Evolutionary conservation across 2,888 invertebrate species (phyloP), one percentile per base, ranked within the genome.

Genomic region (Bedellia somnulentella): DNA sequence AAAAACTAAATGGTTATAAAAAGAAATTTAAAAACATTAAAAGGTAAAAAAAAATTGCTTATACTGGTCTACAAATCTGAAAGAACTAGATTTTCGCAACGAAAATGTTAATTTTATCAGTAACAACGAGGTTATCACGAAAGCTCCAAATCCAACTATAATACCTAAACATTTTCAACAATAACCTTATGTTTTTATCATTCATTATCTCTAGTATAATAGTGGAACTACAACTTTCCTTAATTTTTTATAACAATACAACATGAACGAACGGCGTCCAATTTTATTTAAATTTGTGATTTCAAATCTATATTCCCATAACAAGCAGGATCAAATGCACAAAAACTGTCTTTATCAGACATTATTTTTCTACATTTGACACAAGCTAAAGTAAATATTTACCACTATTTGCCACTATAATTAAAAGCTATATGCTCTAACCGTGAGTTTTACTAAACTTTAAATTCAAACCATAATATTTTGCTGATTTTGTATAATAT

Each of bases 361-460:
- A n/a, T n/a, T n/a, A n/a, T n/a, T n/a, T n/a, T n/a, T n/a, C n/a
- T n/a, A n/a, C n/a, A n/a, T n/a, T n/a, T n/a, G n/a, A n/a, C n/a
- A n/a, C n/a, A n/a, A n/a, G n/a, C n/a, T n/a, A n/a, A n/a, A n/a
- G n/a, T n/a, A n/a, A n/a, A n/a, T n/a, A n/a, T n/a, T 60, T 57
- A 67, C 62, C 62, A 66, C 73, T 71, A 71, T 49, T 64, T 75
- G 76, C 75, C 75, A 73, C 76, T 76, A 76, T 76, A 64, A 59
- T 70, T 70, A 70, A 64, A 71, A 70, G 61, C 66, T 73, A 68
- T n/a, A 63, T 56, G 60, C 48, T 49, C 54, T 48, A 42, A 47
- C 42, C 48, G 52, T 62, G 52, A 24, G 11, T 24, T 24, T 30
- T 30, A 24, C 14, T 10, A 13, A 24, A 15, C 8, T 24, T 24